Base-by-base conservation (phyloP, 2,888 invertebrate genomes). In the Fabriciana adippe region DNA sequence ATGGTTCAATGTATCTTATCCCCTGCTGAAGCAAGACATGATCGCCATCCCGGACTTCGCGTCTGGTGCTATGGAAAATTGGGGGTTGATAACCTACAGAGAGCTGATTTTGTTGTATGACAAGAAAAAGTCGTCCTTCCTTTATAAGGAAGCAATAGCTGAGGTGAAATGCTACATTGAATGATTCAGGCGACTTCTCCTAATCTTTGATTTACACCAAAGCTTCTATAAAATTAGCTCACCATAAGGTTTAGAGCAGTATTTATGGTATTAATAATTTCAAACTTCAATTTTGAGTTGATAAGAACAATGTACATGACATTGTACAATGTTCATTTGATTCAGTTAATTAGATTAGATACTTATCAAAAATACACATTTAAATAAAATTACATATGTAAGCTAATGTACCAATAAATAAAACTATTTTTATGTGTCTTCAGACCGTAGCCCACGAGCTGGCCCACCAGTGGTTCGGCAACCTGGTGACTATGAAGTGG, bases 401-500 rank as follows among this genome's bases (percentile, higher is more conserved):
- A 35, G 6, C 6, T 6, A 6, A 18, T 18, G 1, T 35, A 1
- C 18, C 18, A 18, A 18, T 18, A 18, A 18, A 18, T 18, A 18
- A 18, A 18, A 35, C 35, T 6, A 35, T 35, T 35, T 35, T 6
- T 6, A 6, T 35, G 35, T 35, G 1, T 11, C 50, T 35, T 11
- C 76, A 92, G 93, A 93, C 95, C 6, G 93, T 95, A 68, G 95
- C 96, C 0, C 96, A 97, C 84, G 96, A 97, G 83, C 83, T 97
- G 63, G 95, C 95, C 3, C 94, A 94, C 83, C 94, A 94, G 75
- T 97, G 97, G 97, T 97, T 97, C 84, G 97, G 97, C 13, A 96
- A 97, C 87, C 87, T 96, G 79, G 96, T 96, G 0, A 96, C 96
- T 35, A 96, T 96, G 96, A 94, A 94, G 80, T 96, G 96, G 96